Evolutionary conservation across 2,113 vertebrate species (phyloP).

Genomic region (Notarius quadriscutis): DNA sequence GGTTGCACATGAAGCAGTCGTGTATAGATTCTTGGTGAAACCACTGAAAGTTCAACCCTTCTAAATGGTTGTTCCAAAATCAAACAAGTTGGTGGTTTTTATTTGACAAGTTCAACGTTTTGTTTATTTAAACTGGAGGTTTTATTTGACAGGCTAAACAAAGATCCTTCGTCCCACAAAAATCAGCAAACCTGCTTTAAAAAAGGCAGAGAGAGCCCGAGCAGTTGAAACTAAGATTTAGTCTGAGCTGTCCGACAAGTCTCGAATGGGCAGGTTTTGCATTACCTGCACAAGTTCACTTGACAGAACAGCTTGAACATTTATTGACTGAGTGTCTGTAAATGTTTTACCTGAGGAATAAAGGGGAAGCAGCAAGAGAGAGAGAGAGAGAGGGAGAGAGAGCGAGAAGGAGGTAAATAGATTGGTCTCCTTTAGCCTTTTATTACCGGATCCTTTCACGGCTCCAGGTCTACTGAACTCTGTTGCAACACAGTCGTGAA

Average conservation of each 20-base stretch:
- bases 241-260: constrained; percentile 10
- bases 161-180: constrained; percentile 7
- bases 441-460: constrained; percentile 38
- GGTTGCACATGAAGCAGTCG: constrained; percentile 11
- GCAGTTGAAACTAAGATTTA: background rate
- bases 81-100: constrained; percentile 29
- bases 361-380: constrained; percentile 49
- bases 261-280: constrained; percentile 40
- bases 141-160: constrained; percentile 32
- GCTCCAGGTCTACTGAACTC: constrained; percentile 49
- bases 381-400: constrained; percentile 38
- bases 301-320: constrained; percentile 48
- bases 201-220: background rate
- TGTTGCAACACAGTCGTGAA: constrained; percentile 44
- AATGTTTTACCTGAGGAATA: constrained; percentile 53
- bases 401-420: constrained; percentile 26
- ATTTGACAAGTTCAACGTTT: constrained; percentile 36
- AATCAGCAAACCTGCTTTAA: constrained; percentile 6
- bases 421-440: constrained; percentile 41
- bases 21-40: constrained; percentile 12
- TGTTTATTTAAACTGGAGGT: constrained; percentile 23
- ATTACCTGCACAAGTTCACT: constrained; percentile 53
- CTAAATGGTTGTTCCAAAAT: constrained; percentile 17
- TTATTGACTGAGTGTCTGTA: constrained; percentile 53
- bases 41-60: constrained; percentile 3